Evolutionary conservation across 2,113 vertebrate species (phyloP).

Genomic region (Ictalurus furcatus): DNA sequence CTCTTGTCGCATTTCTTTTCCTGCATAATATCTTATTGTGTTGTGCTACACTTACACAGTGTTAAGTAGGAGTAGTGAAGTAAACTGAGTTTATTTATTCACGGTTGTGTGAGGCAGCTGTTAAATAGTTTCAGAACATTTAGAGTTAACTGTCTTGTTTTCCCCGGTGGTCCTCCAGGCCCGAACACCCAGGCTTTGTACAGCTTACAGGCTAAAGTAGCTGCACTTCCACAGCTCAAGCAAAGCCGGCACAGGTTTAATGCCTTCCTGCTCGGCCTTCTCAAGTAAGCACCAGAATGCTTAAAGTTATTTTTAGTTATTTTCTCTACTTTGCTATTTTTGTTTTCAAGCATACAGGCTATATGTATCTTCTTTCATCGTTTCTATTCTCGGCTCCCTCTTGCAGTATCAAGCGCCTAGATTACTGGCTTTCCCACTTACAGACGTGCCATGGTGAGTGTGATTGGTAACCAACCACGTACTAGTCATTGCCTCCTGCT

Average conservation of each 20-base stretch:
- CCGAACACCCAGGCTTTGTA: conserved; percentile 73
- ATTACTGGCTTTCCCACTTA: conserved; percentile 88
- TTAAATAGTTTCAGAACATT: background rate
- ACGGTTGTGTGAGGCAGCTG: background rate
- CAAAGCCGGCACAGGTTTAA: conserved; percentile 88
- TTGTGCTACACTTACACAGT: background rate
- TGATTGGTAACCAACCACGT: background rate
- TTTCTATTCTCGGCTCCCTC: conserved; percentile 22
- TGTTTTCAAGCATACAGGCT: background rate
- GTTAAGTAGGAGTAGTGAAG: background rate
- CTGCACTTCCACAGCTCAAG: conserved; percentile 79
- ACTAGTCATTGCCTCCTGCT: background rate
- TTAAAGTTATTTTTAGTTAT: background rate
- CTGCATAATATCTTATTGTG: background rate
- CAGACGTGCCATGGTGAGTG: conserved; percentile 82
- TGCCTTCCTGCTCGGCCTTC: conserved; percentile 87
- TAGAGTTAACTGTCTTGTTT: conserved; percentile 42
- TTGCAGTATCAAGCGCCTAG: conserved; percentile 84
- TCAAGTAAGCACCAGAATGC: conserved; percentile 81
- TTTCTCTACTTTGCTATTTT: background rate
- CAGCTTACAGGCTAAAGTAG: conserved; percentile 79
- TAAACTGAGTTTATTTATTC: background rate
- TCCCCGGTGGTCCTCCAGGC: conserved; percentile 67
- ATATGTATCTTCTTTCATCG: conserved; percentile 14
- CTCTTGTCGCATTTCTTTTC: conserved; percentile 14